Conservation (phyloP, 2,888 invertebrate genomes). For the Drosophila merina region DNA sequence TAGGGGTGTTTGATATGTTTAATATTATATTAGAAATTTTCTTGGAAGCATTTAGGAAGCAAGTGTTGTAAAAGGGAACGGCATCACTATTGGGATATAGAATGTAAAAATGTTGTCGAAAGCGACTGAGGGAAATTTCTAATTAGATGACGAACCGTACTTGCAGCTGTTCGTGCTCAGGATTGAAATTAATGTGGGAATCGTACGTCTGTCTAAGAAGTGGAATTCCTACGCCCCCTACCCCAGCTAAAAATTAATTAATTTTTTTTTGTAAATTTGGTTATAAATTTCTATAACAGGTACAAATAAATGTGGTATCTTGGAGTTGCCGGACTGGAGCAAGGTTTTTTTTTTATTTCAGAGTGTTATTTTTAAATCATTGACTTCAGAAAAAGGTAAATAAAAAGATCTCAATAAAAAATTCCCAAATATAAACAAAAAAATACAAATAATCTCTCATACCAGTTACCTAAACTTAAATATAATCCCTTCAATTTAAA, state of each 20-base stretch:
- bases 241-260: conserved; percentile 55
- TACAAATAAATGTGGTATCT: too few relatives aligned
- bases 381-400: too few relatives aligned
- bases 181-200: conserved; percentile 59
- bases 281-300: too few relatives aligned
- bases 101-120: not conserved
- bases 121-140: conserved; percentile 65
- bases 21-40: not conserved
- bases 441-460: too few relatives aligned
- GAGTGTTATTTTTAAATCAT: too few relatives aligned
- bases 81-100: not conserved
- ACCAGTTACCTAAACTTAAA: too few relatives aligned
- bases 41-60: not conserved
- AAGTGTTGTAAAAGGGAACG: not conserved
- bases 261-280: conserved; percentile 67
- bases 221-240: conserved; percentile 35
- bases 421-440: too few relatives aligned
- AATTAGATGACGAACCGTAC: conserved; percentile 46
- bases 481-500: too few relatives aligned
- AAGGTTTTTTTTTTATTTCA: too few relatives aligned
- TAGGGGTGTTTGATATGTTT: conserved; percentile 68
- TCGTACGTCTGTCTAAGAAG: conserved; percentile 44
- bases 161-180: conserved; percentile 45
- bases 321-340: too few relatives aligned
- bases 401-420: too few relatives aligned